These are phyloP conservation scores for Automeris io DNA, from an alignment of 2,888 invertebrate genomes.

Conservation along the genomic window DNA sequence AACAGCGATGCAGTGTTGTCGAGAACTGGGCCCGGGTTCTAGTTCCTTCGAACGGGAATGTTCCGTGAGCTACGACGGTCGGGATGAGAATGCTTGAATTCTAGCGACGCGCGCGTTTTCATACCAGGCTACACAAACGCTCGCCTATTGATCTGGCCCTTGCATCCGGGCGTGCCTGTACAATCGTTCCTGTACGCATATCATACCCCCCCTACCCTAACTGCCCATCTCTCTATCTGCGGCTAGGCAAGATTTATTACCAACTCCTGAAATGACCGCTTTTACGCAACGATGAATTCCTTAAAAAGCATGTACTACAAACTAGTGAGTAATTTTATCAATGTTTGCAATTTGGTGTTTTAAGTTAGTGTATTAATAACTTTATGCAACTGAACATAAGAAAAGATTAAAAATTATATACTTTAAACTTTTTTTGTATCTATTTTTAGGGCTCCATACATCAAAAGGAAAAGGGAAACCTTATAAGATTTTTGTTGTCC, in stretches of 20 bases:
- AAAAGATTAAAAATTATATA: too few species aligned
- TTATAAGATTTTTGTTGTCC: too few species aligned
- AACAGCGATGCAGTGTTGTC: conserved; percentile 3
- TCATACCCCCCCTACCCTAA: conserved; percentile 28
- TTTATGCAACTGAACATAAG: too few species aligned
- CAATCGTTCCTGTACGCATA: conserved; percentile 40
- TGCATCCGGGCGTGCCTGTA: conserved; percentile 41
- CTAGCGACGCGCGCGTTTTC: conserved; percentile 27
- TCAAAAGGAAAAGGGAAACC: too few species aligned
- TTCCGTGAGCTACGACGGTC: conserved; percentile 14
- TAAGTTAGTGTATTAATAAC: too few species aligned
- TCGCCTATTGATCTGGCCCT: conserved; percentile 57
- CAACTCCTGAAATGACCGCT: conserved; percentile 58
- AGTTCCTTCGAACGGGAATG: conserved; percentile 10
- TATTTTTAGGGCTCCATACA: too few species aligned
- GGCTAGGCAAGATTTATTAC: conserved; percentile 59
- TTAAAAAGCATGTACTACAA: neutral
- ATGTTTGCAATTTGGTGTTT: too few species aligned
- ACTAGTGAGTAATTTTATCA: too few species aligned
- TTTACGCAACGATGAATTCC: conserved; percentile 13
- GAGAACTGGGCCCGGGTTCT: conserved; percentile 1
- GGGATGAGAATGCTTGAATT: conserved; percentile 25
- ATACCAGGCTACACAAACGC: conserved; percentile 40
- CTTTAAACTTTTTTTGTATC: too few species aligned
- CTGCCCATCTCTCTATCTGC: conserved; percentile 39